Evolutionary conservation across 1,140 invertebrate genomes (phyloP), one percentile per base, ranked within the genome.

Genomic region (Ctenoplectra terminalis): DNA sequence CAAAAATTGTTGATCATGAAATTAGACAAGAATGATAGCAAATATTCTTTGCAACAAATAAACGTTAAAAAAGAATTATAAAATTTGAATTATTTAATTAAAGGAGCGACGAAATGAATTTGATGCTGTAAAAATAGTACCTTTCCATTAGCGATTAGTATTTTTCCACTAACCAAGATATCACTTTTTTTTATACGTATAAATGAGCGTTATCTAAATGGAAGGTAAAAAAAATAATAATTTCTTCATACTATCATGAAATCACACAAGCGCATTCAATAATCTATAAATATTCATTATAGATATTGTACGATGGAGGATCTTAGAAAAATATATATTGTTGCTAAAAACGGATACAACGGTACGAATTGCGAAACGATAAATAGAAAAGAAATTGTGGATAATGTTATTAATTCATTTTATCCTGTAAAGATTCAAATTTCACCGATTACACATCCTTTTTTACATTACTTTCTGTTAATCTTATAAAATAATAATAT

Each of bases 381-480:
- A 40, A n/a, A 15, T 43, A 26, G 9, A 37, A 37, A 71, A n/a
- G 34, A 71, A 29, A 17, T 20, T 56, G n/a, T 71, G 37, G 40
- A n/a, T 58, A n/a, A 43, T 58, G n/a, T 56, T 71, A 40, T 54
- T 17, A 54, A 54, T 54, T 54, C 4, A 54, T 48, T 15, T 67
- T 34, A 52, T 40, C 9, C 4, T 40, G 4, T 40, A 40, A 40
- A 9, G 40, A 43, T 43, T 11, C 11, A 43, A 43, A 43, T 43
- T 43, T 43, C 11, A 43, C 11, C 11, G 40, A 43, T 43, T 43
- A 6, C 40, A 43, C 23, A 60, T 48, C n/a, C n/a, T n/a, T 48
- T 37, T 61, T 23, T 9, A 17, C 1, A 46, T 63, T 60, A 74
- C 26, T 63, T 48, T 11, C 15, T 29, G 23, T 1, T 3, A 43